Percentiles rank a stretch among this genome's conserved stretches.
phyloP scores from a whole-genome alignment of 2,888 invertebrate genomes.

The Perizoma flavofasciatum region DNA sequence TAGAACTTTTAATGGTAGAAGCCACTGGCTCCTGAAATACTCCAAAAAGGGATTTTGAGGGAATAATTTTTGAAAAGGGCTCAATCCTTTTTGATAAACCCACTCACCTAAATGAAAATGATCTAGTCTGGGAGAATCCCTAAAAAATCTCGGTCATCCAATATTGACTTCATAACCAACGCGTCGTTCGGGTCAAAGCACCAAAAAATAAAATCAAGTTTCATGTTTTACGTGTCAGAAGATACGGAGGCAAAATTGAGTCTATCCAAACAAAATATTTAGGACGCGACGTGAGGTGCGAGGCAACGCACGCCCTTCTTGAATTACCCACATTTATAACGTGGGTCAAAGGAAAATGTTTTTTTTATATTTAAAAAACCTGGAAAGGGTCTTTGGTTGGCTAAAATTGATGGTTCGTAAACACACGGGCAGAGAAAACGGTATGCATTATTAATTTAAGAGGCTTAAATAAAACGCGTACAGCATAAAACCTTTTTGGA shows the following conservation, averaged over 20 bases:
- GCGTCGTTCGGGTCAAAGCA: conserved; percentile 3
- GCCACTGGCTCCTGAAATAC: too few species aligned
- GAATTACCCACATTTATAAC: conserved; percentile 46
- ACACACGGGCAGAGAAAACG: conserved; percentile 18
- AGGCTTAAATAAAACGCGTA: too few species aligned
- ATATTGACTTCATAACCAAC: conserved; percentile 5
- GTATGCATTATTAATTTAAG: too few species aligned
- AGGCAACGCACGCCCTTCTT: conserved; percentile 36
- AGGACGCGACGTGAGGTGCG: conserved; percentile 22
- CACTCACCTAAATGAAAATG: too few species aligned
- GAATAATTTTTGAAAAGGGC: too few species aligned
- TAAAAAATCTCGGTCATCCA: conserved; percentile 1
- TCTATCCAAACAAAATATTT: conserved; percentile 37
- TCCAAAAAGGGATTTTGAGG: too few species aligned
- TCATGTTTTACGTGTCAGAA: conserved; percentile 20
- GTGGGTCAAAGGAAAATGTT: conserved; percentile 40
- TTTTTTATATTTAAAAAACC: conserved; percentile 34
- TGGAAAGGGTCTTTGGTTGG: conserved; percentile 25
- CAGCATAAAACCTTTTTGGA: too few species aligned
- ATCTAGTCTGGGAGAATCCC: too few species aligned
- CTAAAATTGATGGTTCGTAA: conserved; percentile 14
- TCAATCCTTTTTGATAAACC: too few species aligned
- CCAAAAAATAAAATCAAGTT: conserved; percentile 21
- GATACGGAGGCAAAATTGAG: conserved; percentile 20
- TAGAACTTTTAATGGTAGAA: too few species aligned